A percentile compares a stretch with the other conserved stretches of the same genome.
Evolutionary conservation across 2,797 vertebrate species (phyloP).

Genomic region (Danionella dracula): DNA sequence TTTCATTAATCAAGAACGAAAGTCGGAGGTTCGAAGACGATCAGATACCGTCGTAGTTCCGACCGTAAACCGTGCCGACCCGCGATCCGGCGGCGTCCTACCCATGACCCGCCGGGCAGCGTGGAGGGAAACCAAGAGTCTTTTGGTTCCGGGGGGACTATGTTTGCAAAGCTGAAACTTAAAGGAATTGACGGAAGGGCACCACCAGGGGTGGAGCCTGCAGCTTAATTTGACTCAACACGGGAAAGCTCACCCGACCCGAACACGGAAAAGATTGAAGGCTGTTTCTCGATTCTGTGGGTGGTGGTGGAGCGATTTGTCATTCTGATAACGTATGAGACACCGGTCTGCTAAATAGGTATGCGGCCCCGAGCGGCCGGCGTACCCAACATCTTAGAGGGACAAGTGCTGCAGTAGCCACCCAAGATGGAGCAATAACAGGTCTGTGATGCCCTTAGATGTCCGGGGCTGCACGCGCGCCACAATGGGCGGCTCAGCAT

Average conservation of each 20-base stretch:
- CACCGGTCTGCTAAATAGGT: constrained; percentile 30
- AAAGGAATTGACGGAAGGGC: constrained; percentile 38
- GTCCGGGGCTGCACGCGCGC: constrained; percentile 34
- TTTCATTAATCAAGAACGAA: no score
- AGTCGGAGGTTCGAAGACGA: no score
- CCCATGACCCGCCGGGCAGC: constrained; percentile 3
- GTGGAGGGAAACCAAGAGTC: constrained; percentile 20
- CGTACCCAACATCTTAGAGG: constrained; percentile 39
- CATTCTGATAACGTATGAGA: constrained; percentile 47
- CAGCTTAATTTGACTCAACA: constrained; percentile 47
- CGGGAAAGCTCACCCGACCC: constrained; percentile 30
- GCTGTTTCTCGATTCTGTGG: constrained; percentile 45
- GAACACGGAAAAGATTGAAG: constrained; percentile 24
- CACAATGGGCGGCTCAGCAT: background rate
- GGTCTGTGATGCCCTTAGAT: constrained; percentile 52
- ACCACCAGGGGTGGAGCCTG: constrained; percentile 39
- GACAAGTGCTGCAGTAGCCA: constrained; percentile 41
- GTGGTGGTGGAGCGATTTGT: constrained; percentile 34
- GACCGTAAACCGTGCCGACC: constrained; percentile 43
- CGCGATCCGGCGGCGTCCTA: constrained; percentile 39
- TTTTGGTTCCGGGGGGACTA: constrained; percentile 30
- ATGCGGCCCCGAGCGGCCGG: constrained; percentile 11
- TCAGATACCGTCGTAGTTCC: constrained; percentile 27
- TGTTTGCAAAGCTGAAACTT: constrained; percentile 36
- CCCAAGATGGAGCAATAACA: constrained; percentile 50